Evolutionary conservation across 2,797 vertebrate genomes (phyloP).

Genomic region (Gobionotothen gibberifrons): DNA sequence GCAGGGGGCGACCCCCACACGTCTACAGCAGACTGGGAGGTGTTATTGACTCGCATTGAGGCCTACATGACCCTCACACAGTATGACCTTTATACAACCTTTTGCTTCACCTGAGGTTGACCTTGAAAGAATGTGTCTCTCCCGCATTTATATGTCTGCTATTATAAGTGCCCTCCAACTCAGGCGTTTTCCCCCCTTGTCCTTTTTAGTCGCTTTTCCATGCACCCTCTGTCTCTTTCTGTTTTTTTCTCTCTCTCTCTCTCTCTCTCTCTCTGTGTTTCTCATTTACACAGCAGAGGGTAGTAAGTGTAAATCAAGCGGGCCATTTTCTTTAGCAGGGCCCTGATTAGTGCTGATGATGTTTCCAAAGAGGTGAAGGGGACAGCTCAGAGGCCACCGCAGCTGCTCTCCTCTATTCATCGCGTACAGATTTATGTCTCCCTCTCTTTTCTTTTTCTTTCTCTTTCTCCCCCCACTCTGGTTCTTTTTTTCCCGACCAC

Average conservation of each 20-base stretch:
- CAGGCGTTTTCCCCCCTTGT: constrained; percentile 25
- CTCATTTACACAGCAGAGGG: constrained; percentile 74
- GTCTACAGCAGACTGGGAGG: constrained; percentile 89
- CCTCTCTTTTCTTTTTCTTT: constrained; percentile 52
- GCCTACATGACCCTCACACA: constrained; percentile 88
- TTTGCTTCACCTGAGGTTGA: constrained; percentile 97
- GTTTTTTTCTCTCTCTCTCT: background rate
- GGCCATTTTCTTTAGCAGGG: constrained; percentile 83
- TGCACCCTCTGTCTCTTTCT: constrained; percentile 24
- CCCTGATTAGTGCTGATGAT: constrained; percentile 92
- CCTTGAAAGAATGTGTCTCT: constrained; percentile 91
- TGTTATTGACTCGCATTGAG: constrained; percentile 96
- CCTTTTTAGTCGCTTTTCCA: constrained; percentile 44
- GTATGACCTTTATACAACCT: constrained; percentile 87
- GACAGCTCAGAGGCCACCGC: constrained; percentile 84
- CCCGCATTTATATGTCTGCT: constrained; percentile 64
- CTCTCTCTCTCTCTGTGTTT: constrained; percentile 41
- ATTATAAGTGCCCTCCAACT: constrained; percentile 61
- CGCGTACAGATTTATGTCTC: constrained; percentile 89
- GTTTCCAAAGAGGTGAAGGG: constrained; percentile 84
- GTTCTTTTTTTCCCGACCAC: constrained; percentile 83
- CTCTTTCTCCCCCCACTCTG: constrained; percentile 63
- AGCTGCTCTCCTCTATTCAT: constrained; percentile 88
- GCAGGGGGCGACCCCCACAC: constrained; percentile 90
- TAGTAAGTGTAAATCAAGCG: constrained; percentile 88